Conservation (phyloP, 2,113 vertebrate genomes). For the Coptodon rendalli region DNA sequence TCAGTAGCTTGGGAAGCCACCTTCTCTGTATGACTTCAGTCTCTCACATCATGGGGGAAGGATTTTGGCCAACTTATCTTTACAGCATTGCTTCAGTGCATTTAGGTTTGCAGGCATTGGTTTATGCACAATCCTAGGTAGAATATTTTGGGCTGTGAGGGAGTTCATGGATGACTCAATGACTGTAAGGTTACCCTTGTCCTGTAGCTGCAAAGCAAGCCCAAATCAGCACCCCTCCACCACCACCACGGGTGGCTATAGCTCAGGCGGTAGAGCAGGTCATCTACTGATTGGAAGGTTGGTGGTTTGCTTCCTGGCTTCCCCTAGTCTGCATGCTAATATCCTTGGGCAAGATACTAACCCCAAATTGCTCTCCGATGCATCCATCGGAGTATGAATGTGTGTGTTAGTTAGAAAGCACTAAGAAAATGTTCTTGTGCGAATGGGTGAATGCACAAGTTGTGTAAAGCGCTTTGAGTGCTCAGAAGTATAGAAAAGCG, state of each 20-base stretch:
- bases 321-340: neutral
- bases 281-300: neutral
- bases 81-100: neutral
- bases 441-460: neutral
- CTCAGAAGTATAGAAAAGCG: neutral
- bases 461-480: neutral
- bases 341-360: neutral
- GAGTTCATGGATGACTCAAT: neutral
- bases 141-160: neutral
- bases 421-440: neutral
- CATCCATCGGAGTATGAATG: neutral
- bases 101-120: neutral
- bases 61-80: neutral
- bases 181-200: neutral
- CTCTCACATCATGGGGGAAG: neutral
- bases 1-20: neutral
- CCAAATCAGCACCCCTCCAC: neutral
- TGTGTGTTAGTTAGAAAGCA: neutral
- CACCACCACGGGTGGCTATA: neutral
- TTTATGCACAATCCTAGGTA: neutral
- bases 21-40: neutral
- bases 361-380: neutral
- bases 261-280: neutral
- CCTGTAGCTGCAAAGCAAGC: neutral
- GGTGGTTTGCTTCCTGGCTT: neutral